A percentile compares a stretch with the other conserved stretches of the same genome.
Conservation (phyloP, 2,113 vertebrate species). For the Xerus inauris region DNA sequence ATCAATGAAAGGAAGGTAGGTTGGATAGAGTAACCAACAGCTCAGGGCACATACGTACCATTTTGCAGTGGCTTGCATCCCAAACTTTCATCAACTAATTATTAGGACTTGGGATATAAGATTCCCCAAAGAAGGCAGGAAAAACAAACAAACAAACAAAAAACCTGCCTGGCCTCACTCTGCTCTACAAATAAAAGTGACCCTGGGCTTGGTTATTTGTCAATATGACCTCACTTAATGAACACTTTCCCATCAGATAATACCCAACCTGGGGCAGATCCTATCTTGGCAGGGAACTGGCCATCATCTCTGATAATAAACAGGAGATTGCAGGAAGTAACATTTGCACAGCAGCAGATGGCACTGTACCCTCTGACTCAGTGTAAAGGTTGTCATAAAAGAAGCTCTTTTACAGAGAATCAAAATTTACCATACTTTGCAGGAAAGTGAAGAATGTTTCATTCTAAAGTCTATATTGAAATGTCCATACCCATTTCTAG, state of each 20-base stretch:
- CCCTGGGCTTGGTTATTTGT: background rate
- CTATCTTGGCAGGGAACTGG: background rate
- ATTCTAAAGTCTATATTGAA: background rate
- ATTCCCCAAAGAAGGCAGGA: background rate
- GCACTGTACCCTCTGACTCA: background rate
- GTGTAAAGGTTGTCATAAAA: background rate
- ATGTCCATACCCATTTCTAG: background rate
- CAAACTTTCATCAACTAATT: background rate
- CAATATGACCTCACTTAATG: background rate
- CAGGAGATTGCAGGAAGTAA: background rate
- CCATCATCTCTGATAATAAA: background rate
- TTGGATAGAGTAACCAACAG: background rate
- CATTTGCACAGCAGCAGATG: constrained; percentile 63
- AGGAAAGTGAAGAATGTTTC: background rate
- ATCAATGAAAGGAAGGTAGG: background rate
- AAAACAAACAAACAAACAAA: background rate
- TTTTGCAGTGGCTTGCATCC: background rate
- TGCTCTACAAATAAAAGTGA: background rate
- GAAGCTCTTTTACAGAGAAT: background rate
- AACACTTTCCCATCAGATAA: background rate
- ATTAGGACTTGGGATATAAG: background rate
- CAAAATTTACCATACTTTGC: background rate
- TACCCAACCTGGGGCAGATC: background rate
- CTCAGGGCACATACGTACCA: background rate
- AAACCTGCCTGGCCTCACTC: background rate